Evolutionary conservation across 53 echinoderm and acorn worm species (phyloP).

Genomic region (Mesocentrotus franciscanus): DNA sequence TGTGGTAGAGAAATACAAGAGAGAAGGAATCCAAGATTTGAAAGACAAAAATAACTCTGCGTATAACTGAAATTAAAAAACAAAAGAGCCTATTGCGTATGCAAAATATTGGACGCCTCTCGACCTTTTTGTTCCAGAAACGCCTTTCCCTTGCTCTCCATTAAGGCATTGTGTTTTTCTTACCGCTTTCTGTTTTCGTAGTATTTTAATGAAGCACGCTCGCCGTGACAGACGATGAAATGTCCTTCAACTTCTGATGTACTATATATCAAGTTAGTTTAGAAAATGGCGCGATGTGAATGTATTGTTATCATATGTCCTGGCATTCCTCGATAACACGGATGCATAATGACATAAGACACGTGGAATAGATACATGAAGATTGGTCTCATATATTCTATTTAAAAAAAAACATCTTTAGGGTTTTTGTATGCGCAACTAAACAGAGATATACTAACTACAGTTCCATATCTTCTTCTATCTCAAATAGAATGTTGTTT

Average conservation of each 20-base stretch:
- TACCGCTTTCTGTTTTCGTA: not conserved
- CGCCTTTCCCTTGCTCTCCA: not conserved
- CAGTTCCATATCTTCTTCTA: no score
- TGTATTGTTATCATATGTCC: not conserved
- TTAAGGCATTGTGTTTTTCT: not conserved
- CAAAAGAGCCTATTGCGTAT: not conserved
- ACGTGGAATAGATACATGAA: not conserved
- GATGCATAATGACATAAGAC: not conserved
- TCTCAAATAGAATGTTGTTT: no score
- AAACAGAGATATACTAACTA: no score
- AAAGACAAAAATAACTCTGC: not conserved
- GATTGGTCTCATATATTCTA: not conserved
- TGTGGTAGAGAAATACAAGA: no score
- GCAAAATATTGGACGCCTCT: not conserved
- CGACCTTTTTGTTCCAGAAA: not conserved
- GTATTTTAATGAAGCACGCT: not conserved
- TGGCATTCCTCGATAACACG: not conserved
- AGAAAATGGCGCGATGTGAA: not conserved
- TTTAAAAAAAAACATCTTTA: no score
- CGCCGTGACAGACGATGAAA: not conserved
- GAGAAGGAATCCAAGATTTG: not conserved
- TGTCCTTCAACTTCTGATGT: slow-evolving; percentile 11
- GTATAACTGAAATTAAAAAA: not conserved
- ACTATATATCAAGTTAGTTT: slow-evolving; percentile 4
- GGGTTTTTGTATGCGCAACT: no score